Percentiles rank a stretch among this genome's conserved stretches.
Evolutionary conservation across 1,140 invertebrate genomes (phyloP).

Genomic region (Drosophila paulistorum): DNA sequence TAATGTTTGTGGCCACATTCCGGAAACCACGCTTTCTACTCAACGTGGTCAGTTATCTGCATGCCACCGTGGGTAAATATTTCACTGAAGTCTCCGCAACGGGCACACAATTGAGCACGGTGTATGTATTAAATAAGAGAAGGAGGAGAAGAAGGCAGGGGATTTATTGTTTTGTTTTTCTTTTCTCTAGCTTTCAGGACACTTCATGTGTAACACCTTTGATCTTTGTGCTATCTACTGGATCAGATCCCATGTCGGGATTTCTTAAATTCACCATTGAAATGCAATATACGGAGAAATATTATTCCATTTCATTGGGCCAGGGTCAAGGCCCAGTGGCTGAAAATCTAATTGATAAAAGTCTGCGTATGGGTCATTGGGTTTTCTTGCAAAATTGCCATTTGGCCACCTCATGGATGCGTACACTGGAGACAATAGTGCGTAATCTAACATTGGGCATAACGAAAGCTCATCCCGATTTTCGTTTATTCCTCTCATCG

Average conservation of each 20-base stretch:
- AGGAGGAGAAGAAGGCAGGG: no score
- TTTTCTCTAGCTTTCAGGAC: slow-evolving; percentile 87
- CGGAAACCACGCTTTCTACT: slow-evolving; percentile 93
- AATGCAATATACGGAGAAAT: slow-evolving; percentile 89
- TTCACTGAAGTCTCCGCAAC: slow-evolving; percentile 90
- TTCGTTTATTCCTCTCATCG: slow-evolving; percentile 94
- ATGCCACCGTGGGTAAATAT: slow-evolving; percentile 88
- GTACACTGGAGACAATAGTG: slow-evolving; percentile 88
- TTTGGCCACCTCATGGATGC: slow-evolving; percentile 95
- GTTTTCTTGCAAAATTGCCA: slow-evolving; percentile 96
- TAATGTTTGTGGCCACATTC: slow-evolving; percentile 91
- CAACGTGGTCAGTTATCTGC: slow-evolving; percentile 91
- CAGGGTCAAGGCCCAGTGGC: slow-evolving; percentile 95
- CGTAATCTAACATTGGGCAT: slow-evolving; percentile 87
- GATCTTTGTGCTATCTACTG: slow-evolving; percentile 95
- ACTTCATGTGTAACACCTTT: slow-evolving; percentile 90
- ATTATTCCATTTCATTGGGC: slow-evolving; percentile 93
- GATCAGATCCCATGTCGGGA: slow-evolving; percentile 93
- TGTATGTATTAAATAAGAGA: slow-evolving; percentile 85
- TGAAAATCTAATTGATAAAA: slow-evolving; percentile 90
- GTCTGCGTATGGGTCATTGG: slow-evolving; percentile 90
- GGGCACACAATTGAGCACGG: slow-evolving; percentile 86
- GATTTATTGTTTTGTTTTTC: slow-evolving; percentile 3
- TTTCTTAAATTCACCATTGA: slow-evolving; percentile 92
- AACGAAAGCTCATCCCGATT: slow-evolving; percentile 87